Conservation (phyloP, 2,797 vertebrate genomes). For the Diplodus sargus region DNA sequence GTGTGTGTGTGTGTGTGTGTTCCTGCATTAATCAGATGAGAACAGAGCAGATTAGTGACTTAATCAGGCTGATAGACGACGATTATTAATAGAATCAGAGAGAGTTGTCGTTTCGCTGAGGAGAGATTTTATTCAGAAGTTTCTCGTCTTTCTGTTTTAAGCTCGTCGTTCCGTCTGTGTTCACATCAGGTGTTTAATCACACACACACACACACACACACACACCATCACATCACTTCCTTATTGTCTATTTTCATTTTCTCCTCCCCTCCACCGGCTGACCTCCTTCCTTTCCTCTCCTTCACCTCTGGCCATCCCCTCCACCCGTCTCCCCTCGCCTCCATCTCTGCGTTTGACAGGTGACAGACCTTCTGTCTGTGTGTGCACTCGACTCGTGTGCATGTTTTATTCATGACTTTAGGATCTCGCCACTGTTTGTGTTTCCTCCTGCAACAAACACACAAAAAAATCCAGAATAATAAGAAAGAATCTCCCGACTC, state of each 20-base stretch:
- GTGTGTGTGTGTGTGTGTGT: conserved; percentile 1
- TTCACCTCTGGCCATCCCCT: not conserved
- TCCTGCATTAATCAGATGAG: conserved; percentile 30
- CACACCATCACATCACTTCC: not conserved
- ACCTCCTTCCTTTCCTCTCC: not conserved
- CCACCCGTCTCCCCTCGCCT: not conserved
- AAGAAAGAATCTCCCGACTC: not conserved
- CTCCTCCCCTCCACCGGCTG: not conserved
- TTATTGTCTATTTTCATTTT: no score
- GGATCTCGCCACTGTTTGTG: not conserved
- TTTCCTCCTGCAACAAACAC: not conserved
- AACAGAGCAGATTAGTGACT: conserved; percentile 35
- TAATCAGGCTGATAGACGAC: conserved; percentile 44
- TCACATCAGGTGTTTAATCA: conserved; percentile 2
- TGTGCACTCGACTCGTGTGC: not conserved
- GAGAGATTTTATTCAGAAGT: conserved; percentile 6
- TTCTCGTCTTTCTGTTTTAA: not conserved
- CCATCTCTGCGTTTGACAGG: conserved; percentile 1
- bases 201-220: not conserved
- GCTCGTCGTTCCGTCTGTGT: conserved; percentile 4
- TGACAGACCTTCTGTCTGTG: not conserved
- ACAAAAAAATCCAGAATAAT: no score
- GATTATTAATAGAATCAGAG: conserved; percentile 49
- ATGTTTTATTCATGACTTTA: conserved; percentile 12
- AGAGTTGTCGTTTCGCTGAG: conserved; percentile 6